phyloP scores from a whole-genome alignment of 2,797 vertebrate species.

The Coregonus suidteri region DNA sequence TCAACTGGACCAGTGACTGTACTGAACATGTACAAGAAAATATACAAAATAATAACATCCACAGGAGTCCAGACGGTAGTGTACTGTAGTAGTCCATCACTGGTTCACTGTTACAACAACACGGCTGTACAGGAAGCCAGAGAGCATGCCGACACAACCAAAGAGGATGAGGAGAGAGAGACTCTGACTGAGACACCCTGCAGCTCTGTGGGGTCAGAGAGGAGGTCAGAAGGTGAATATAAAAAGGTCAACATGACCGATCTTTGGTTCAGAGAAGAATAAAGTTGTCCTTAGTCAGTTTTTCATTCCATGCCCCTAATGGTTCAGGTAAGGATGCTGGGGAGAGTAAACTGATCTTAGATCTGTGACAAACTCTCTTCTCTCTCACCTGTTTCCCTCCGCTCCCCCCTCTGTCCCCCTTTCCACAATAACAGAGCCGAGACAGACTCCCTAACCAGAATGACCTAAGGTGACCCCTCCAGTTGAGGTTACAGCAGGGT shows the following conservation, averaged over 20 bases:
- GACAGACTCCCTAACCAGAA: slow-evolving; percentile 26
- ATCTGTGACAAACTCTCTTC: slow-evolving; percentile 17
- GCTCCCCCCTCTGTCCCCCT: slow-evolving; percentile 51
- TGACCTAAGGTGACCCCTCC: slow-evolving; percentile 56
- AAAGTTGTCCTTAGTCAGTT: not conserved
- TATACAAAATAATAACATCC: slow-evolving; percentile 51
- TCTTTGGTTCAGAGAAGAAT: not conserved
- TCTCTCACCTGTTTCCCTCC: slow-evolving; percentile 14
- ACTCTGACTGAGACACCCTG: slow-evolving; percentile 49
- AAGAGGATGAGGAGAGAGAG: slow-evolving; percentile 55
- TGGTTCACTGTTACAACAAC: slow-evolving; percentile 54
- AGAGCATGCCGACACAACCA: slow-evolving; percentile 75
- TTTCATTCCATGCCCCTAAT: not conserved
- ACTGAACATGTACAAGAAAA: slow-evolving; percentile 44
- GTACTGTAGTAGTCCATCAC: slow-evolving; percentile 18
- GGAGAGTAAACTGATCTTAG: slow-evolving; percentile 14
- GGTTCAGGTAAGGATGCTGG: slow-evolving; percentile 11
- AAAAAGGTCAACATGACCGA: slow-evolving; percentile 44
- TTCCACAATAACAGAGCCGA: slow-evolving; percentile 40
- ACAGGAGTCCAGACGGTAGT: slow-evolving; percentile 26
- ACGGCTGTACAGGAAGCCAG: slow-evolving; percentile 67
- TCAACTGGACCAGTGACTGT: slow-evolving; percentile 18
- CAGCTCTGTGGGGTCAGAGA: slow-evolving; percentile 1
- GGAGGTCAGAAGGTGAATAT: slow-evolving; percentile 45
- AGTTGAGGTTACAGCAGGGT: slow-evolving; percentile 56